Base-by-base conservation (phyloP, 2,888 invertebrate species). In the Clunio marinus region DNA sequence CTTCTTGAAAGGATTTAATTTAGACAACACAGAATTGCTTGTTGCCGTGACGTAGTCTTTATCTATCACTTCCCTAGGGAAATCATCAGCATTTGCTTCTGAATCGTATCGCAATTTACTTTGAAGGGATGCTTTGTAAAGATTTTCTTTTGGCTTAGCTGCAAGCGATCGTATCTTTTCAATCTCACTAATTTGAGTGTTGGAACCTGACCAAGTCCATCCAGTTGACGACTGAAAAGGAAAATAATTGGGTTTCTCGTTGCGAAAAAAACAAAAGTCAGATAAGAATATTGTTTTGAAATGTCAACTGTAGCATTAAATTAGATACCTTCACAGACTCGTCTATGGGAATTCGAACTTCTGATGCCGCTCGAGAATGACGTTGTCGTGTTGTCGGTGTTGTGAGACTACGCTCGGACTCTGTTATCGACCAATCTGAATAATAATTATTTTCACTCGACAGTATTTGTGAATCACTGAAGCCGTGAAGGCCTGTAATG, bases 381-480 rank as follows among this genome's bases (percentile, higher is more conserved):
- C 4, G n/a, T 77, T 25, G 72, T 73, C 60, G 75, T 72, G 27
- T 82, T 78, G 51, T 79, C 73, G 72, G 78, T 74, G 67, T 75
- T 72, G 69, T 70, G 72, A 71, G 78, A 75, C 69, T 81, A 77
- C 72, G 81, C 75, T 58, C 83, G 82, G 72, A 86, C 79, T 69
- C 81, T 79, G 75, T 74, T 70, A 77, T 75, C 8, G 78, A 77
- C 83, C 88, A 88, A 22, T 77, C 74, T 2, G 81, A 74, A 22
- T 72, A 74, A 57, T 27, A 57, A 15, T 57, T 57, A 77, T 80
- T 81, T 76, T 89, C 91, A 74, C 85, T 87, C 1, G 88, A 84
- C 69, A 91, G 77, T 68, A 91, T 90, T 71, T 89, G 85, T 1
- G 84, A 84, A 73, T 91, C 90, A 13, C 84, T 83, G 75, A 91